phyloP scores from a whole-genome alignment of 1,140 invertebrate genomes.

The Zaprionus camerounensis region DNA sequence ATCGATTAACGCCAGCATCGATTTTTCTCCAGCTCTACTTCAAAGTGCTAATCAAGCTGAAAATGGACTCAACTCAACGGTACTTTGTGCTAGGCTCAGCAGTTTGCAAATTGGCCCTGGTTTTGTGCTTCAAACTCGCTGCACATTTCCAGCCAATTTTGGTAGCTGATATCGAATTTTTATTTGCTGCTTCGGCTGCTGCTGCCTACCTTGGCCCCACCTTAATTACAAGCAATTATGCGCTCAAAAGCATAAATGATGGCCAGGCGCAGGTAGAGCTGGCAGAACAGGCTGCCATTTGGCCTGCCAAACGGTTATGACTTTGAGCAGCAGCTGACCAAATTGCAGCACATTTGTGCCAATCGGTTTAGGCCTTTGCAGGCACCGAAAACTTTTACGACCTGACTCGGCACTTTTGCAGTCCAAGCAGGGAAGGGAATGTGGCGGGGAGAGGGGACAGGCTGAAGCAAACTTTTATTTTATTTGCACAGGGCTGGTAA shows the following conservation, averaged over 20 bases:
- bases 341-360: conserved; percentile 64
- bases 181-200: conserved; percentile 39
- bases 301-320: conserved; percentile 68
- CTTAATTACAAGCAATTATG: conserved; percentile 82
- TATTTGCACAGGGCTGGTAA: conserved; percentile 68
- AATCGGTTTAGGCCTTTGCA: conserved; percentile 48
- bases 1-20: too few species aligned
- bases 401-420: conserved; percentile 52
- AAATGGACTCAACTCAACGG: background rate
- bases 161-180: conserved; percentile 64
- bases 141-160: conserved; percentile 53
- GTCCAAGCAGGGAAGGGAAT: background rate
- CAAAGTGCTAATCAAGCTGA: background rate
- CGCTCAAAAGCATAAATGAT: conserved; percentile 81
- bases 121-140: conserved; percentile 39
- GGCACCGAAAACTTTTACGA: conserved; percentile 56
- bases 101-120: conserved; percentile 59
- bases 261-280: conserved; percentile 4
- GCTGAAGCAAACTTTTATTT: conserved; percentile 63
- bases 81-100: conserved; percentile 5
- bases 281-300: background rate
- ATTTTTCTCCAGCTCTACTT: too few species aligned
- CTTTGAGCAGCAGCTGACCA: conserved; percentile 58
- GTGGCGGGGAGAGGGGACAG: background rate
- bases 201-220: conserved; percentile 23